phyloP scores from a whole-genome alignment of 53 echinoderm and acorn worm genomes.

The Echinarachnius parma region DNA sequence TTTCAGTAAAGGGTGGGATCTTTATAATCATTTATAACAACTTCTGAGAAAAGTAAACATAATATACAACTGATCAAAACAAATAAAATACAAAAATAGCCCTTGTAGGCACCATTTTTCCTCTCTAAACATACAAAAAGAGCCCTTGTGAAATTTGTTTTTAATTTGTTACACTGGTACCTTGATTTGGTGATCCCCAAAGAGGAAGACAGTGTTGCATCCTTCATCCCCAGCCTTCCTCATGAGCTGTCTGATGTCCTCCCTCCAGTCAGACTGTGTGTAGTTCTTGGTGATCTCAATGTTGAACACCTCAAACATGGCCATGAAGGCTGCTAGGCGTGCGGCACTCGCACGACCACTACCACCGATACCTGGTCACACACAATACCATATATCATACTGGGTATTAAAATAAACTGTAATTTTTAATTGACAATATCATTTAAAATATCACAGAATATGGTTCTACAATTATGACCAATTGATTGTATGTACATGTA shows the following conservation, averaged over 20 bases:
- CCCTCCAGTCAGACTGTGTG: slow-evolving; percentile 86
- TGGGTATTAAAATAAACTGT: too few species aligned
- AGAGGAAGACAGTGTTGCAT: slow-evolving; percentile 76
- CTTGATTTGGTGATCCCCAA: slow-evolving; percentile 98
- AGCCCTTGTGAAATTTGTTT: not conserved
- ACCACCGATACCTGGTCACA: slow-evolving; percentile 87
- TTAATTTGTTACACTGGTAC: slow-evolving; percentile 19
- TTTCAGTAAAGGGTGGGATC: too few species aligned
- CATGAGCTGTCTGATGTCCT: slow-evolving; percentile 81
- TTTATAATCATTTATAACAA: too few species aligned
- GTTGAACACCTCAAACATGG: slow-evolving; percentile 83
- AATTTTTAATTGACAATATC: too few species aligned
- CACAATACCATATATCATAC: too few species aligned
- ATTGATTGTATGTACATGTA: too few species aligned
- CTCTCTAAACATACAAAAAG: not conserved
- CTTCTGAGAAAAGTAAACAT: too few species aligned
- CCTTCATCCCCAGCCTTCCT: slow-evolving; percentile 94
- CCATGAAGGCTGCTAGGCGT: slow-evolving; percentile 87
- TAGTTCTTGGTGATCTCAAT: slow-evolving; percentile 98
- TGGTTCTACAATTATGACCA: too few species aligned
- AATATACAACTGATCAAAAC: too few species aligned
- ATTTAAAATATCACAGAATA: too few species aligned
- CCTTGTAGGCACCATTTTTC: not conserved
- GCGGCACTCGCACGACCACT: slow-evolving; percentile 92
- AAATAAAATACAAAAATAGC: too few species aligned